Evolutionary conservation across 2,888 invertebrate genomes (phyloP), one percentile per base, ranked within the genome.

Genomic region (Rhogogaster chlorosoma): DNA sequence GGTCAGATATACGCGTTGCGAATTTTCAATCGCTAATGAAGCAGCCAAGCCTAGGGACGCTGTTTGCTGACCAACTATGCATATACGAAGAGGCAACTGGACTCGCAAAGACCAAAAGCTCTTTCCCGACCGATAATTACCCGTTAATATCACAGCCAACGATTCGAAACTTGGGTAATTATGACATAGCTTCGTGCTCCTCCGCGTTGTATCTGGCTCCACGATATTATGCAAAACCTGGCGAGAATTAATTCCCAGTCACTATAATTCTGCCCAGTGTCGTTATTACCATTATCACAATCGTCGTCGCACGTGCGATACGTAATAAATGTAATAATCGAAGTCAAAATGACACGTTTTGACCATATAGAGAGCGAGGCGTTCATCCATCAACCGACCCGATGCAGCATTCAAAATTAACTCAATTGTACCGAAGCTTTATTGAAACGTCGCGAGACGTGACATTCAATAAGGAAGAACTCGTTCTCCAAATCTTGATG

Each of bases 11-110:
- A 70, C 67, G 83, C 67, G 83, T 10, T 45, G 83, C 83, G 70
- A 70, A 83, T 83, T 67, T 83, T 83, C 64, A 29, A 45, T 83
- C 83, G 83, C 67, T 83, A 83, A 83, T 70, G 67, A 83, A 83
- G 67, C 64, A 83, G 67, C 64, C 7, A 29, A 32, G 36, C n/a
- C 78, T 22, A 71, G 22, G 71, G 71, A 71, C 36, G 38, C 18
- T 73, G 38, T 73, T 73, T 73, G 42, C 71, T 80, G 80, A 61
- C 22, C 38, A 61, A 15, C 32, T 61, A 77, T 42, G 32, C 5
- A 12, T 32, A 32, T 32, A 29, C 29, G n/a, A n/a, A 29, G 12
- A 49, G 49, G 49, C 38, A 61, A 38, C 80, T 80, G n/a, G 80
- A 80, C 57, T 61, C 61, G 38, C 61, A 61, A 80, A 80, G 80